Conservation (phyloP, 1,140 invertebrate genomes). For the Phocides pigmalion region DNA sequence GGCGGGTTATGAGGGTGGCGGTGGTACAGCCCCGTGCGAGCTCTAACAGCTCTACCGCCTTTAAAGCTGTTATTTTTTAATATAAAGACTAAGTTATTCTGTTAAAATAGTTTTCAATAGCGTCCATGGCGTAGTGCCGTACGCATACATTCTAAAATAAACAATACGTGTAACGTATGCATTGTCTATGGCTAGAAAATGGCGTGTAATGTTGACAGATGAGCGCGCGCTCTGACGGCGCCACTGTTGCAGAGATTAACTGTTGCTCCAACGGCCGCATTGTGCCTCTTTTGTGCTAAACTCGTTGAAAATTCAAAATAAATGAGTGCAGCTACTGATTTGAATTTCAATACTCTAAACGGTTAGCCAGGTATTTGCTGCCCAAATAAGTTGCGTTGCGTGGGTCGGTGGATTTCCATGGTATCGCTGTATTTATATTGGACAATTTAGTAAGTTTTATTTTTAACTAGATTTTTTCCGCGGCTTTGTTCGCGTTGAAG, state of each 20-base stretch:
- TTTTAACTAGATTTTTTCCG: no score
- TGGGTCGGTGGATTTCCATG: constrained; percentile 10
- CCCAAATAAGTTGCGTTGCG: constrained; percentile 53
- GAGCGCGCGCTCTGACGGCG: constrained; percentile 65
- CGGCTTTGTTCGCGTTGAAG: no score
- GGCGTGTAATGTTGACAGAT: constrained; percentile 72
- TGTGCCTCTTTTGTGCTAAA: constrained; percentile 64
- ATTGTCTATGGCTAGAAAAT: constrained; percentile 54
- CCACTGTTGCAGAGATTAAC: constrained; percentile 71
- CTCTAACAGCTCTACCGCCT: no score
- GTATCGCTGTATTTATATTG: background rate
- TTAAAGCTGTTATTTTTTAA: no score
- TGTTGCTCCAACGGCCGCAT: constrained; percentile 76
- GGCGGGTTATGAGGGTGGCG: no score
- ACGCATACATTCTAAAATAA: constrained; percentile 26
- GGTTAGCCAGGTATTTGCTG: constrained; percentile 67
- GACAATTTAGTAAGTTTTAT: background rate
- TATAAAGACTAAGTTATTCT: no score
- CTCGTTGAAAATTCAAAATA: constrained; percentile 74
- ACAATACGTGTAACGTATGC: constrained; percentile 33
- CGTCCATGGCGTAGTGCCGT: no score
- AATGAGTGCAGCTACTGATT: constrained; percentile 76
- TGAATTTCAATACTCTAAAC: constrained; percentile 76
- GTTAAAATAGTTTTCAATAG: no score
- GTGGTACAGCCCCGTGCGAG: no score